phyloP scores from a whole-genome alignment of 2,113 vertebrate species.

The Nesospiza acunhae region DNA sequence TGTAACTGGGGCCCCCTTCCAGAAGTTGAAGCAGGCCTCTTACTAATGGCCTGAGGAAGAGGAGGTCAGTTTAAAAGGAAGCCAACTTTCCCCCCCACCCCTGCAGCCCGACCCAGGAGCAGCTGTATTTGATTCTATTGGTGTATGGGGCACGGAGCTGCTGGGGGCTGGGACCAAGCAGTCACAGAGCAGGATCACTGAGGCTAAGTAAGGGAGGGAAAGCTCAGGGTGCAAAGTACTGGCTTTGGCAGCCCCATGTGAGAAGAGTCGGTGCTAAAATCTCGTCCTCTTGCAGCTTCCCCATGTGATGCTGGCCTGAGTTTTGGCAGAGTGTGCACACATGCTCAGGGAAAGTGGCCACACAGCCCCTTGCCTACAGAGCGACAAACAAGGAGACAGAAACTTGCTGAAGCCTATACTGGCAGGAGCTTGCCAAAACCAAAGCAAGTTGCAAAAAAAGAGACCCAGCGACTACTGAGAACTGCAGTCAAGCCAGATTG shows the following conservation, averaged over 20 bases:
- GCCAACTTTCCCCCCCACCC: not conserved
- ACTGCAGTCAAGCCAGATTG: not conserved
- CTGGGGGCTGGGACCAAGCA: not conserved
- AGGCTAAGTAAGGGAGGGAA: not conserved
- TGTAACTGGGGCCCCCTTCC: not conserved
- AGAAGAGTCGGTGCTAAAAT: not conserved
- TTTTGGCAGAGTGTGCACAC: not conserved
- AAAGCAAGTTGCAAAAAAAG: not conserved
- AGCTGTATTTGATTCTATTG: conserved; percentile 5
- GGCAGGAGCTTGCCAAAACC: not conserved
- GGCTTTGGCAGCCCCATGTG: not conserved
- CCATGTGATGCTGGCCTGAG: not conserved
- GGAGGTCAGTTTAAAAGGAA: conserved; percentile 35
- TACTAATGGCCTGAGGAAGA: conserved; percentile 9
- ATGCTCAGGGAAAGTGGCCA: not conserved
- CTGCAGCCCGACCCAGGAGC: not conserved
- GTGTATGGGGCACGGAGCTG: not conserved
- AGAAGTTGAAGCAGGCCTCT: conserved; percentile 15
- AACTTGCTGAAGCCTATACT: not conserved
- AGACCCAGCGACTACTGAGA: not conserved
- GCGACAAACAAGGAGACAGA: not conserved
- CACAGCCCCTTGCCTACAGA: not conserved
- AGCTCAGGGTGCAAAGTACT: not conserved
- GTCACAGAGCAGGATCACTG: not conserved
- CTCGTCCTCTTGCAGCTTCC: not conserved